Percentiles rank a stretch among this genome's conserved stretches.
phyloP scores from a whole-genome alignment of 2,797 vertebrate species.

The Pangasius krempfi region DNA sequence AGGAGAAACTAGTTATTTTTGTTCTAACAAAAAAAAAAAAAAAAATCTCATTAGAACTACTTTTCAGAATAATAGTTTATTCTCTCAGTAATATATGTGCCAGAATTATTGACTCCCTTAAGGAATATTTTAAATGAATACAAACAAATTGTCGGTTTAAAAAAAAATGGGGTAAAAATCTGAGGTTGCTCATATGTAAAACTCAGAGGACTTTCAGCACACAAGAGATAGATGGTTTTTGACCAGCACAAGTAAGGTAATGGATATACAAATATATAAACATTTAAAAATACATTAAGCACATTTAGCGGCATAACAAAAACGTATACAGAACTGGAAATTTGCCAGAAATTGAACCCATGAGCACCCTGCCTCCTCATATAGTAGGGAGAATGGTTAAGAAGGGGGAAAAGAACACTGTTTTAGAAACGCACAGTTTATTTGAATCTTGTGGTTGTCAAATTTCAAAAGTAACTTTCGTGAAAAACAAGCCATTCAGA shows the following conservation, averaged over 20 bases:
- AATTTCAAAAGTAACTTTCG: background rate
- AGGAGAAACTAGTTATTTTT: background rate
- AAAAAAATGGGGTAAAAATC: background rate
- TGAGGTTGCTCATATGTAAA: constrained; percentile 12
- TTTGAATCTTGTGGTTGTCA: background rate
- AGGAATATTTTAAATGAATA: background rate
- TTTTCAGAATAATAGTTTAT: background rate
- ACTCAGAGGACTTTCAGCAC: background rate
- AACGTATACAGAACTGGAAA: background rate
- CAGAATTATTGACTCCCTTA: background rate
- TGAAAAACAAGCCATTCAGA: background rate
- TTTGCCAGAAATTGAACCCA: background rate
- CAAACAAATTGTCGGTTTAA: background rate
- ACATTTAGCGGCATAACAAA: background rate
- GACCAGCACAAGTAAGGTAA: background rate
- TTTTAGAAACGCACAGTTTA: background rate
- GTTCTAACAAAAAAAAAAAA: no score
- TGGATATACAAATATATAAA: background rate
- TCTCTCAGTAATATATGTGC: background rate
- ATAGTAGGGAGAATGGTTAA: background rate
- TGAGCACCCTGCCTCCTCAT: background rate
- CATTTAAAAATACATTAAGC: background rate
- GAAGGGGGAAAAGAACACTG: background rate
- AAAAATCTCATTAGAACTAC: background rate
- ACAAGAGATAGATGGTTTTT: background rate